Evolutionary conservation across 2,113 vertebrate species (phyloP).

Genomic region (Hymenochirus boettgeri): DNA sequence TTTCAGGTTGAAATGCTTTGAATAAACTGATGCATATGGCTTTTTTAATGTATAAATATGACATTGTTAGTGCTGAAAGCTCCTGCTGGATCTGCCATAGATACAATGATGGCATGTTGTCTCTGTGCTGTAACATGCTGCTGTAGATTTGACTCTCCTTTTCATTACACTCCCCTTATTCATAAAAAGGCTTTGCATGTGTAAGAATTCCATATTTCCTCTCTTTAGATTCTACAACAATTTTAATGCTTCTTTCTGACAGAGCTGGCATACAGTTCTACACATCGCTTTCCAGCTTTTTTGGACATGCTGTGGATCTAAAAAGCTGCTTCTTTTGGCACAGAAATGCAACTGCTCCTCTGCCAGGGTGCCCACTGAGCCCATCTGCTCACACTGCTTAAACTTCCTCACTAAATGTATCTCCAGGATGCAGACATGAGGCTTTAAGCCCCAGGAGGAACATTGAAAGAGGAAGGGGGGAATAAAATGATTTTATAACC

Average conservation of each 20-base stretch:
- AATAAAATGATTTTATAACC: constrained; percentile 28
- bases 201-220: constrained; percentile 13
- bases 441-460: constrained; percentile 29
- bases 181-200: constrained; percentile 26
- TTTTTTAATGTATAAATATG: constrained; percentile 32
- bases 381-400: constrained; percentile 37
- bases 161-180: constrained; percentile 29
- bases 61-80: constrained; percentile 22
- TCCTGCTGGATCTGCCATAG: background rate
- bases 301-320: constrained; percentile 29
- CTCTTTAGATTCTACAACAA: constrained; percentile 5
- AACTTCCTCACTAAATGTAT: constrained; percentile 35
- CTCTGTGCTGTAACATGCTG: constrained; percentile 2
- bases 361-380: constrained; percentile 37
- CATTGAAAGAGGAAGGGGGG: background rate
- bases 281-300: constrained; percentile 28
- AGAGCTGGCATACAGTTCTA: constrained; percentile 23
- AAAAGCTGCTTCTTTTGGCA: constrained; percentile 38
- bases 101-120: constrained; percentile 28
- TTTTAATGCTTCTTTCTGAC: background rate
- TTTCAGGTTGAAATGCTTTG: constrained; percentile 21
- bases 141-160: constrained; percentile 12
- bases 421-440: constrained; percentile 33
- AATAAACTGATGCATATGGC: constrained; percentile 32
- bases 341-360: background rate